Evolutionary conservation across 2,797 vertebrate species (phyloP), one percentile per base, ranked within the genome.

Genomic region (Synanceia verrucosa): DNA sequence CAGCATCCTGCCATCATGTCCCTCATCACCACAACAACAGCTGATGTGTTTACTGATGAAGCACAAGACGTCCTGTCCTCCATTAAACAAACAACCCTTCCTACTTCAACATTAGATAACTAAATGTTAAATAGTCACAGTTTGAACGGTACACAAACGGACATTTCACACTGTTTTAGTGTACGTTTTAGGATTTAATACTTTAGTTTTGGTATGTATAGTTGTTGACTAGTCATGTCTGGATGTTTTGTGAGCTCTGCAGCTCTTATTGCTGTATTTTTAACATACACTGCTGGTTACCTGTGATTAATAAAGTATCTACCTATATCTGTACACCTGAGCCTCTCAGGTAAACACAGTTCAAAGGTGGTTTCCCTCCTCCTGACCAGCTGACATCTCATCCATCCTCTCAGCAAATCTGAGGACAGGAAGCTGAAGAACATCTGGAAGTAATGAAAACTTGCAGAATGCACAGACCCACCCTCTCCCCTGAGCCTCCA

Each of bases 401-500:
- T 61, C 67, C 66, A 33, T 69, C 65, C 55, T 28, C 39, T 6
- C 46, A 62, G 16, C 78, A 78, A 69, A 77, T 73, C 58, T 77
- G 77, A 80, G 77, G 67, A 70, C 62, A 62, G 76, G 67, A 75
- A 64, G 73, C 79, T 85, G 76, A 86, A 55, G 64, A 88, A 94
- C 94, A 95, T 95, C 94, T 95, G 94, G 93, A 95, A 94, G 91
- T 90, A 79, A 94, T 95, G 91, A 93, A 91, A 89, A 86, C 69
- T 89, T 71, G 65, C 86, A 87, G 80, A 85, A 82, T 76, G 82
- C 76, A 66, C 80, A 74, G 93, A 91, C 91, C 91, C 94, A 92
- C 94, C 94, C 94, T 92, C 90, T 93, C 93, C 93, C 39, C 7
- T 8, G 39, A 41, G 39, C n/a, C 39, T 41, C 39, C 39, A n/a